Evolutionary conservation across 2,888 invertebrate species (phyloP).

Genomic region (Tipula vernalis): DNA sequence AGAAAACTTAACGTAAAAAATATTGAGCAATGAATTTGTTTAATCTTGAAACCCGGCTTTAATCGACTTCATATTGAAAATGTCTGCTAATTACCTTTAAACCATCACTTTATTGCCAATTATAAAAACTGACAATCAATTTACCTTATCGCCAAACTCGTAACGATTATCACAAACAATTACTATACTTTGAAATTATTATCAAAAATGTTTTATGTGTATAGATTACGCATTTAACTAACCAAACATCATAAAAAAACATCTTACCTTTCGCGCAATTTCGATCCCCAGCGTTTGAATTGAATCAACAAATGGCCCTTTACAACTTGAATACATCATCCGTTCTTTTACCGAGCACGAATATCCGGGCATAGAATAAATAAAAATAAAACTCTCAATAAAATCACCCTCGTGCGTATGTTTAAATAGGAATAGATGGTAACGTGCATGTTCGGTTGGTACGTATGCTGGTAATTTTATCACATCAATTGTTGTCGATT

Average conservation of each 20-base stretch:
- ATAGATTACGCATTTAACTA: too few relatives aligned
- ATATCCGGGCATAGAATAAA: slow-evolving; percentile 98
- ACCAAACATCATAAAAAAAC: not conserved
- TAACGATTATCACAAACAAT: not conserved
- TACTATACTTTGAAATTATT: not conserved
- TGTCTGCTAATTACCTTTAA: not conserved
- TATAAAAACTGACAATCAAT: not conserved
- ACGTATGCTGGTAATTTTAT: slow-evolving; percentile 62
- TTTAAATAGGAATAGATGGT: slow-evolving; percentile 82
- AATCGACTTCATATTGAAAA: too few relatives aligned
- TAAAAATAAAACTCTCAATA: slow-evolving; percentile 79
- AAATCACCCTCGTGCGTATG: slow-evolving; percentile 91
- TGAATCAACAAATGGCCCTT: slow-evolving; percentile 75
- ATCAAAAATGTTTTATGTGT: not conserved
- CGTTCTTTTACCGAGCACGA: slow-evolving; percentile 91
- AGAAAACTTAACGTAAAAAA: too few relatives aligned
- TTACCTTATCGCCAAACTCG: not conserved
- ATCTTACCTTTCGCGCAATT: slow-evolving; percentile 70
- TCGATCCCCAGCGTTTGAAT: slow-evolving; percentile 67
- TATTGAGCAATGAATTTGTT: too few relatives aligned
- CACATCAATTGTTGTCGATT: slow-evolving; percentile 53
- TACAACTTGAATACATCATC: slow-evolving; percentile 98
- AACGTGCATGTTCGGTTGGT: slow-evolving; percentile 64
- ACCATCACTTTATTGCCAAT: not conserved
- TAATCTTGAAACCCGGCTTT: too few relatives aligned